These are phyloP conservation scores for Mungos mungo DNA, from an alignment of 2,113 vertebrate genomes.

Conservation along the genomic window DNA sequence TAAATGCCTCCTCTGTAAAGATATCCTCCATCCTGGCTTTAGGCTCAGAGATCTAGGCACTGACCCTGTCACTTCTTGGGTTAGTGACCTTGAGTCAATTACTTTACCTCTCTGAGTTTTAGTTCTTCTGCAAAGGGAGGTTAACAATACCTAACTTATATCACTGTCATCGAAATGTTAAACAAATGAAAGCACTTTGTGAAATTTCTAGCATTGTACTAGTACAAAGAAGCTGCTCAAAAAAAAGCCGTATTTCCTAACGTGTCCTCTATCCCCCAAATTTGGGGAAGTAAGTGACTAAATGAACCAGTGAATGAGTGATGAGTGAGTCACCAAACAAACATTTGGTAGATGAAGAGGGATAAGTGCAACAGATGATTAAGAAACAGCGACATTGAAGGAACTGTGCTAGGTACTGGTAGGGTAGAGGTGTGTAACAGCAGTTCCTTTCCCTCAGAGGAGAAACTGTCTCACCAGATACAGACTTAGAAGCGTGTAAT, in stretches of 20 bases:
- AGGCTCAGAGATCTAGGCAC: neutral
- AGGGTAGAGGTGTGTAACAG: neutral
- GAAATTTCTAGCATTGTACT: neutral
- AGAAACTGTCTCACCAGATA: neutral
- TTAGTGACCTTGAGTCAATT: neutral
- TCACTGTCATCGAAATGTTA: neutral
- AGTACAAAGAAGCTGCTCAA: neutral
- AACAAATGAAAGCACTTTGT: neutral
- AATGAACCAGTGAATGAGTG: neutral
- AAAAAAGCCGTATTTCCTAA: neutral
- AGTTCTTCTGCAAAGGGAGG: neutral
- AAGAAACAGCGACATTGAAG: neutral
- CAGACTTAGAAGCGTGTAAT: neutral
- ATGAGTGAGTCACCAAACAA: neutral
- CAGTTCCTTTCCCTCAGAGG: neutral
- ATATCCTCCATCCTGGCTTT: neutral
- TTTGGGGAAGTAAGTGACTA: neutral
- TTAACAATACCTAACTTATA: neutral
- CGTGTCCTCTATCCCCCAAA: neutral
- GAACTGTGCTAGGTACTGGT: neutral
- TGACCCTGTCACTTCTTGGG: neutral
- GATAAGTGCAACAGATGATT: neutral
- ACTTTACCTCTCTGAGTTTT: conserved; percentile 16
- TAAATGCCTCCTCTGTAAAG: neutral
- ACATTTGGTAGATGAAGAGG: neutral